Conservation (phyloP, 1,140 invertebrate genomes). For the Asbolus verrucosus region DNA sequence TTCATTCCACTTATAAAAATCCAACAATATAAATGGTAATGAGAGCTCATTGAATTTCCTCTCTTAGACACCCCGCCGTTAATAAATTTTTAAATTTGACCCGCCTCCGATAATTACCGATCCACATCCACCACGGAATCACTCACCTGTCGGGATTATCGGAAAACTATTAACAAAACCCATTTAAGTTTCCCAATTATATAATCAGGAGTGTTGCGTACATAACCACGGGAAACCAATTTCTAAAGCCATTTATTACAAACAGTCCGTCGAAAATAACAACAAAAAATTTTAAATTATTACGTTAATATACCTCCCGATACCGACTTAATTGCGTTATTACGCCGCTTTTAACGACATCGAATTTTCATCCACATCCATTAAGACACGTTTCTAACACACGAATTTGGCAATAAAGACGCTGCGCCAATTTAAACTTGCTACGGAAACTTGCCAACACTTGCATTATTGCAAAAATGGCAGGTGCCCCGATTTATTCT, state of each 20-base stretch:
- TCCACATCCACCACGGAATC: background rate
- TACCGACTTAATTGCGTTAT: background rate
- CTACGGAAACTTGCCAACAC: constrained; percentile 21
- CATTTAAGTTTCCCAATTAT: constrained; percentile 39
- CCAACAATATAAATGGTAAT: constrained; percentile 45
- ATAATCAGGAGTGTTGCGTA: constrained; percentile 29
- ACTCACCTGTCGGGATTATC: constrained; percentile 35
- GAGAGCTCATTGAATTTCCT: constrained; percentile 38
- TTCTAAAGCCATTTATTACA: constrained; percentile 32
- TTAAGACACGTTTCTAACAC: constrained; percentile 7
- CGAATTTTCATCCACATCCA: background rate
- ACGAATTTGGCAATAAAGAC: constrained; percentile 19
- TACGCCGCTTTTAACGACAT: background rate
- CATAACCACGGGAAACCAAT: constrained; percentile 20
- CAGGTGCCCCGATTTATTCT: constrained; percentile 12
- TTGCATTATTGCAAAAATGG: constrained; percentile 27
- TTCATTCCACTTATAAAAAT: constrained; percentile 40
- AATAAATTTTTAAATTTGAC: constrained; percentile 27
- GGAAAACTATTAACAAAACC: constrained; percentile 39
- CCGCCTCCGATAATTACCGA: constrained; percentile 1
- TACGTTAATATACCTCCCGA: background rate
- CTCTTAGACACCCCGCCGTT: constrained; percentile 21
- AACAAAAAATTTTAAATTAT: constrained; percentile 28
- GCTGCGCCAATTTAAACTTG: constrained; percentile 7
- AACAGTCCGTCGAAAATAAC: constrained; percentile 8